These are phyloP conservation scores for Nebria ingens DNA, from an alignment of 1,140 invertebrate genomes.

Conservation along the genomic window DNA sequence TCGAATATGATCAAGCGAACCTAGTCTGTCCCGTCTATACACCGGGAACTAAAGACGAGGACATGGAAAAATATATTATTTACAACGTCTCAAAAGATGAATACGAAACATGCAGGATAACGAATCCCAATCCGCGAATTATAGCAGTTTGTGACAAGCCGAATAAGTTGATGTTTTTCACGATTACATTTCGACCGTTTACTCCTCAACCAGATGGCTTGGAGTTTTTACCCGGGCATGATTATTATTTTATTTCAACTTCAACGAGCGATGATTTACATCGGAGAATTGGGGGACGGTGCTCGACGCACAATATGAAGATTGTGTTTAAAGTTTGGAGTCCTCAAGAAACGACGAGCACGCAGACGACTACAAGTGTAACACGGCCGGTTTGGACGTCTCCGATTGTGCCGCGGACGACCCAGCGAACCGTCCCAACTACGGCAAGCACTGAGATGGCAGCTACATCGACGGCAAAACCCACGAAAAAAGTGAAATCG, in stretches of 20 bases:
- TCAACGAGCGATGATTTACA: conserved; percentile 86
- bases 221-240: conserved; percentile 87
- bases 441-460: conserved; percentile 30
- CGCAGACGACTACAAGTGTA: conserved; percentile 1
- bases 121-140: conserved; percentile 81
- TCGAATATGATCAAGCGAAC: conserved; percentile 89
- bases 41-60: conserved; percentile 74
- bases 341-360: conserved; percentile 22
- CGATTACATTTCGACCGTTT: conserved; percentile 91
- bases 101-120: conserved; percentile 91
- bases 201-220: conserved; percentile 89
- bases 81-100: conserved; percentile 95
- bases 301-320: conserved; percentile 90
- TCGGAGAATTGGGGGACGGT: conserved; percentile 78
- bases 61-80: conserved; percentile 86
- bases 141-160: conserved; percentile 95
- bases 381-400: conserved; percentile 26
- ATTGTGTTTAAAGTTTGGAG: conserved; percentile 92
- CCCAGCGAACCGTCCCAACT: conserved; percentile 28
- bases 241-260: conserved; percentile 93
- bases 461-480: conserved; percentile 24
- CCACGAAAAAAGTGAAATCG: conserved; percentile 40
- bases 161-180: conserved; percentile 89
- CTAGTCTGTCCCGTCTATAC: conserved; percentile 90
- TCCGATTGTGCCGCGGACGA: conserved; percentile 31